phyloP scores from a whole-genome alignment of 2,888 invertebrate genomes.

The Polymixis flavicincta region DNA sequence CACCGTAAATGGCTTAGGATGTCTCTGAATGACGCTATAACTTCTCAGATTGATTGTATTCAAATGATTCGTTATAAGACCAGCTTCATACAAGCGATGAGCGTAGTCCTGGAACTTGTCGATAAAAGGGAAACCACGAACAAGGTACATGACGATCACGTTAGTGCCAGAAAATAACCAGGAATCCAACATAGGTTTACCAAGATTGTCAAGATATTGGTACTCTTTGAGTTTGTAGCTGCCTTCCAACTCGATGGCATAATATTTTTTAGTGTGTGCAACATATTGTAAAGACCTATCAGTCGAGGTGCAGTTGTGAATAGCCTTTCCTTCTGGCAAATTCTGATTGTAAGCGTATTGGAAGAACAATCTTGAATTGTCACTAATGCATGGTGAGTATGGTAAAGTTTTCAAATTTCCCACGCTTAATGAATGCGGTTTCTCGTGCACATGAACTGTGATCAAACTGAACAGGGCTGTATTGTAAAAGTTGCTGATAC shows the following conservation, averaged over 20 bases:
- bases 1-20: slow-evolving; percentile 50
- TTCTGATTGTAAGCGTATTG: slow-evolving; percentile 71
- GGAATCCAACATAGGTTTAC: slow-evolving; percentile 71
- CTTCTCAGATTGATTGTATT: slow-evolving; percentile 64
- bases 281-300: slow-evolving; percentile 71
- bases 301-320: slow-evolving; percentile 68
- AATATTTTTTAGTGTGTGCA: slow-evolving; percentile 69
- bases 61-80: slow-evolving; percentile 72
- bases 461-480: slow-evolving; percentile 78
- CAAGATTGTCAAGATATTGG: slow-evolving; percentile 70
- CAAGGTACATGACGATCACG: slow-evolving; percentile 71
- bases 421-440: slow-evolving; percentile 58
- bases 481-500: slow-evolving; percentile 79
- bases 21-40: slow-evolving; percentile 58
- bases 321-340: slow-evolving; percentile 68
- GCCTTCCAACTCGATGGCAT: slow-evolving; percentile 72
- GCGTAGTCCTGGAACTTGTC: slow-evolving; percentile 71
- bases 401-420: slow-evolving; percentile 68
- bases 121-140: slow-evolving; percentile 74
- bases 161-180: slow-evolving; percentile 69
- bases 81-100: slow-evolving; percentile 74
- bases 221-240: slow-evolving; percentile 71
- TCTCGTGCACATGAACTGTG: slow-evolving; percentile 70
- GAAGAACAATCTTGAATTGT: slow-evolving; percentile 69
- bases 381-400: slow-evolving; percentile 76